Evolutionary conservation across 2,888 invertebrate genomes (phyloP).

Genomic region (Zaprionus obscuricornis): DNA sequence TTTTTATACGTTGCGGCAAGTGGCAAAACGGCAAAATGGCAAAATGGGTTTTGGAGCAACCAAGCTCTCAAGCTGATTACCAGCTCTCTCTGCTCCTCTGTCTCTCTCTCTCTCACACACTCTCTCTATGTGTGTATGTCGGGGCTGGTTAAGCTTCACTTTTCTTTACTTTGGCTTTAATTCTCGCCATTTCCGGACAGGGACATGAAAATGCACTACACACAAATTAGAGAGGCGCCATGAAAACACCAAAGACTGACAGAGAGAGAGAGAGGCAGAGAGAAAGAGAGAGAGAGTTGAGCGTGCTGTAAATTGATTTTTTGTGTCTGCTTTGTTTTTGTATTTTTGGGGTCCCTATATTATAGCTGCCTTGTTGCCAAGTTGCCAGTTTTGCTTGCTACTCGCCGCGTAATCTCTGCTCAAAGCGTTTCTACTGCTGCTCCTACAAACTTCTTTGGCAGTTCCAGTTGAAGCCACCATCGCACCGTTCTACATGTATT

Average conservation of each 20-base stretch:
- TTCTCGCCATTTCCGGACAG: constrained; percentile 45
- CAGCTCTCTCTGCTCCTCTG: constrained; percentile 23
- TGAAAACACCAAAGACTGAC: too few relatives aligned
- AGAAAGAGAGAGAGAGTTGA: constrained; percentile 5
- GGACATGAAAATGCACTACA: constrained; percentile 71
- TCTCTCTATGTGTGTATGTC: constrained; percentile 7
- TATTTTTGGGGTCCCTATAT: too few relatives aligned
- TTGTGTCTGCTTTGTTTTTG: constrained; percentile 36
- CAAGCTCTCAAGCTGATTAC: constrained; percentile 55
- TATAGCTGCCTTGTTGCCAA: too few relatives aligned
- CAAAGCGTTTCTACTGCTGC: constrained; percentile 32
- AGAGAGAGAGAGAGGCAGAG: neutral
- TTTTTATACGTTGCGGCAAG: constrained; percentile 25
- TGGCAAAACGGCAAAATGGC: neutral
- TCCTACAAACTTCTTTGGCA: neutral
- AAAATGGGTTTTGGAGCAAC: constrained; percentile 37
- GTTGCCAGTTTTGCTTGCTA: constrained; percentile 13
- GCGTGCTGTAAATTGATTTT: constrained; percentile 62
- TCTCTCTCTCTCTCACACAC: constrained; percentile 8
- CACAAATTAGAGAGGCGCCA: constrained; percentile 65
- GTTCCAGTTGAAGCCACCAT: neutral
- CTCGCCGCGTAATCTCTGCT: constrained; percentile 41
- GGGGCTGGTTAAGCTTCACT: constrained; percentile 30
- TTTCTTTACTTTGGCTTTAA: constrained; percentile 51
- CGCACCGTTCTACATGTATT: constrained; percentile 44